phyloP scores from a whole-genome alignment of 2,888 invertebrate genomes.

The Eupelmus urozonus region DNA sequence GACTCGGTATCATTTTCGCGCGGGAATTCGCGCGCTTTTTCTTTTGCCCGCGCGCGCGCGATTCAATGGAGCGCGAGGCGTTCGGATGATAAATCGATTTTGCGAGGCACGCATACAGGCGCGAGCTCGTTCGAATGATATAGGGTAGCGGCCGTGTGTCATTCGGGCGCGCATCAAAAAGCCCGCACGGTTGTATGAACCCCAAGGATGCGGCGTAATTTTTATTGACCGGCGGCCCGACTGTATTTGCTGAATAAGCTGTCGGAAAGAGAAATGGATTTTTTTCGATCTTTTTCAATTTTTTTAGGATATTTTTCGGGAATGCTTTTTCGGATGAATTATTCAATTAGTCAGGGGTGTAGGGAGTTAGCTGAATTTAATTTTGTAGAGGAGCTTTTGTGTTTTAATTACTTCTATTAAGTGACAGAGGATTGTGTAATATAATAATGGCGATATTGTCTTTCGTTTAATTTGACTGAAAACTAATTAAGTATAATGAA shows the following conservation, averaged over 20 bases:
- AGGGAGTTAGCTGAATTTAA: too few species aligned
- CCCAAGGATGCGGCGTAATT: conserved; percentile 26
- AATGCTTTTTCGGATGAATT: too few species aligned
- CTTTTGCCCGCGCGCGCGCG: neutral
- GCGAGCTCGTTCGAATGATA: conserved; percentile 18
- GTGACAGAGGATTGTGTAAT: neutral
- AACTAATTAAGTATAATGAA: too few species aligned
- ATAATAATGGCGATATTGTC: too few species aligned
- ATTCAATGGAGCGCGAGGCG: conserved; percentile 22
- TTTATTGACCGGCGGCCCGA: conserved; percentile 11
- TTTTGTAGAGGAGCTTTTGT: too few species aligned
- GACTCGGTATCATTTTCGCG: neutral
- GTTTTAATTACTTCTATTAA: too few species aligned
- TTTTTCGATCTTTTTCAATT: neutral
- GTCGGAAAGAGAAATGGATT: conserved; percentile 3
- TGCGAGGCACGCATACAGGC: neutral
- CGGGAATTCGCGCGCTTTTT: conserved; percentile 8
- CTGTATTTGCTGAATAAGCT: conserved; percentile 7
- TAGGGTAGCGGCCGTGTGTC: neutral
- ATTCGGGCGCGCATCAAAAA: conserved; percentile 31
- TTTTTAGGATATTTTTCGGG: too few species aligned
- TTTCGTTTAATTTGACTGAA: neutral
- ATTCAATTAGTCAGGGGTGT: too few species aligned
- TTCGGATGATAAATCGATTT: conserved; percentile 37
- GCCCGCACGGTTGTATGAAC: conserved; percentile 8